Conservation (phyloP, 2,113 vertebrate genomes). For the Menura novaehollandiae region DNA sequence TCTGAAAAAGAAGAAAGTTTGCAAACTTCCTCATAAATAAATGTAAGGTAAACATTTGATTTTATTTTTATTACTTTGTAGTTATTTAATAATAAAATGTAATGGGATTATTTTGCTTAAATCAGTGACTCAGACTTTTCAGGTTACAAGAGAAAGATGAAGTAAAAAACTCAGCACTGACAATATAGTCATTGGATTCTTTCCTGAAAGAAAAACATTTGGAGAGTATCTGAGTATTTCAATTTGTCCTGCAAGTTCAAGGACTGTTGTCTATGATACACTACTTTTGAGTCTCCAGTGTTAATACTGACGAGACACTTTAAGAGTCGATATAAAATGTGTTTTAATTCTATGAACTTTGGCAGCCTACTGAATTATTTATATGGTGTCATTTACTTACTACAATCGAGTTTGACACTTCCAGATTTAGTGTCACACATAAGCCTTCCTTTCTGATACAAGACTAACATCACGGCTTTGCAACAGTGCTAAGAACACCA, state of each 20-base stretch:
- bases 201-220: neutral
- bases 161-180: neutral
- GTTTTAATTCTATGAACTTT: constrained; percentile 20
- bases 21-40: neutral
- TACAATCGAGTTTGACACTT: neutral
- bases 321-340: neutral
- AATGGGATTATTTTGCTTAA: neutral
- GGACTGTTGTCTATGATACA: neutral
- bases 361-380: constrained; percentile 37
- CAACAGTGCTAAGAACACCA: neutral
- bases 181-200: neutral
- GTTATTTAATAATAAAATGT: neutral
- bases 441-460: neutral
- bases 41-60: neutral
- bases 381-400: neutral
- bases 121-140: neutral
- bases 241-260: neutral
- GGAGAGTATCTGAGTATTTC: neutral
- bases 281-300: neutral
- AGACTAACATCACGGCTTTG: neutral
- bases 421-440: neutral
- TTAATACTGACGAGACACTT: neutral
- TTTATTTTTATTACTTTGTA: neutral
- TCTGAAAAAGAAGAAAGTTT: neutral
- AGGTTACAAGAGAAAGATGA: neutral